These are phyloP conservation scores for Chorisops tibialis DNA, from an alignment of 2,888 invertebrate genomes.

Conservation along the genomic window DNA sequence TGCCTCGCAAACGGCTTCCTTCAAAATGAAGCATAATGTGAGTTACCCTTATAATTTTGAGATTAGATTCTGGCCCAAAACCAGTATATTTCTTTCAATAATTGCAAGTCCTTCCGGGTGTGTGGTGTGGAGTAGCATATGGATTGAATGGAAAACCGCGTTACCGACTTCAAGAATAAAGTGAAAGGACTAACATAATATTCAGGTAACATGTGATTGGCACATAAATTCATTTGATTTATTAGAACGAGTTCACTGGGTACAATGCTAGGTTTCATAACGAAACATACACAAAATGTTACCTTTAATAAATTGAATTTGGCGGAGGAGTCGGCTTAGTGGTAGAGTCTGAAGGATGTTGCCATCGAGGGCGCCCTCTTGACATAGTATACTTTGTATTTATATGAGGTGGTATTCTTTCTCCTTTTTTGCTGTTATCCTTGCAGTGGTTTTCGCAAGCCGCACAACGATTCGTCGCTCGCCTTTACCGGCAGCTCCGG, in stretches of 20 bases:
- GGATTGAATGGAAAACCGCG: neutral
- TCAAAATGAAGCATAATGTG: too few relatives aligned
- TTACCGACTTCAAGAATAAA: neutral
- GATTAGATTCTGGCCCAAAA: too few relatives aligned
- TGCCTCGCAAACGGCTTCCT: too few relatives aligned
- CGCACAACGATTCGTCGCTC: neutral
- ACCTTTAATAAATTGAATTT: neutral
- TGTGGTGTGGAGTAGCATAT: too few relatives aligned
- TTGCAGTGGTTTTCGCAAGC: neutral
- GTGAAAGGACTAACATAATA: constrained; percentile 21
- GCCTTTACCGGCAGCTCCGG: neutral
- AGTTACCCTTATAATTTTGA: too few relatives aligned
- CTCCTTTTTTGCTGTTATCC: neutral
- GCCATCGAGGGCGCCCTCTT: neutral
- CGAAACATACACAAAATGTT: neutral
- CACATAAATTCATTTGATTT: constrained; percentile 30
- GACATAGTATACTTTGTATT: neutral
- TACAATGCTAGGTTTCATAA: neutral
- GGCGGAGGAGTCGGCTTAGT: neutral
- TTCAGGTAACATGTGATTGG: constrained; percentile 27
- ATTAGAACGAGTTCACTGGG: constrained; percentile 10
- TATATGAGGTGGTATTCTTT: neutral
- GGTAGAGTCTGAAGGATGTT: neutral
- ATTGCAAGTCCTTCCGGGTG: too few relatives aligned
- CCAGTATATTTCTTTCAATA: too few relatives aligned